These are phyloP conservation scores for Coelinius sp. DNA, from an alignment of 2,888 invertebrate species.

Conservation along the genomic window DNA sequence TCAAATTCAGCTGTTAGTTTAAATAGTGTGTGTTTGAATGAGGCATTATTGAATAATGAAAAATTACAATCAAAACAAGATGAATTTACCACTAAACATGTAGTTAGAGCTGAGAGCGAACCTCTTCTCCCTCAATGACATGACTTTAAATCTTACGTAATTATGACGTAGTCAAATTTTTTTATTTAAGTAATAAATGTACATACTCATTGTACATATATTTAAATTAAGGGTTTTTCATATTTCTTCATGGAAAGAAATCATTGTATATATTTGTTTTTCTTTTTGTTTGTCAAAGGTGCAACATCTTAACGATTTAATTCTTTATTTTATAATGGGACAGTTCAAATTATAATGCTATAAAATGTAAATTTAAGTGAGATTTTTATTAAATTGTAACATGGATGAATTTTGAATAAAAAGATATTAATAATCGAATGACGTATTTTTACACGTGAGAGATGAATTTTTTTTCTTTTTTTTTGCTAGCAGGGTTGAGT, in stretches of 20 bases:
- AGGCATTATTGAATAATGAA: conserved; percentile 77
- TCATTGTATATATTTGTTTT: not conserved
- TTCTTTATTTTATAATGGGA: not conserved
- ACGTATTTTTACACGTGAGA: no score
- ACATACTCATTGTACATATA: conserved; percentile 4
- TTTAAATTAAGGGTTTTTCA: not conserved
- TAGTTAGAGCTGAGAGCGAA: conserved; percentile 59
- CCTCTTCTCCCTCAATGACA: conserved; percentile 56
- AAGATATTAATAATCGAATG: no score
- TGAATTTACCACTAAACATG: conserved; percentile 51
- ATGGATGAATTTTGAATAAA: not conserved
- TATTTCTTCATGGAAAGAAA: not conserved
- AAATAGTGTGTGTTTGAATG: conserved; percentile 86
- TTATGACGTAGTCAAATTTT: not conserved
- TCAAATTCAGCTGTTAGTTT: conserved; percentile 90
- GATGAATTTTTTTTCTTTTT: no score
- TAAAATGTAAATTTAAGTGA: not conserved
- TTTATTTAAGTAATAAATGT: conserved; percentile 10
- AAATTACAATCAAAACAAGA: conserved; percentile 60
- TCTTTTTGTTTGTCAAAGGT: not conserved
- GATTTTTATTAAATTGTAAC: not conserved
- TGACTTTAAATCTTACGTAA: conserved; percentile 8
- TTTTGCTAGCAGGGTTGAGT: no score
- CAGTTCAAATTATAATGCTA: not conserved
- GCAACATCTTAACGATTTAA: no score